Evolutionary conservation across 2,888 invertebrate genomes (phyloP), one percentile per base, ranked within the genome.

Genomic region (Drosophila ochracea): DNA sequence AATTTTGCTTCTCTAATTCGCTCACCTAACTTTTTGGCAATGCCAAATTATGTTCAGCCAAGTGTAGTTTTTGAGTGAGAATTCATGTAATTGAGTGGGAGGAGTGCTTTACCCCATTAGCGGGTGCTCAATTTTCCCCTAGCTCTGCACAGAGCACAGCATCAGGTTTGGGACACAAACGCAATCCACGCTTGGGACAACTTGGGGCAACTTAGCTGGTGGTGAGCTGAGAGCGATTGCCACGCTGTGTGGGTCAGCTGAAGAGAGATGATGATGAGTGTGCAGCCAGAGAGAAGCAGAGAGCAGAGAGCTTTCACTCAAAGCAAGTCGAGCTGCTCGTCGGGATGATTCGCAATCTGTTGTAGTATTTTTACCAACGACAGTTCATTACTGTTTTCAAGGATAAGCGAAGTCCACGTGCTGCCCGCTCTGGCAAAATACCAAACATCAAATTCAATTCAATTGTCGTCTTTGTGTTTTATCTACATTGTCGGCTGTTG

Each of bases 341-440:
- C 74, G 78, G 84, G 80, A 88, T 81, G 84, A 84, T 87, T 79
- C 69, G 68, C 69, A 65, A 69, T 72, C 78, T 75, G 73, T 71
- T 60, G 77, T 68, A 76, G 79, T 67, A 76, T 66, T 74, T 77
- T 77, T 64, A 76, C 73, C 59, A 77, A 69, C 80, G 80, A 69
- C 90, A 88, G 84, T 85, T 89, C 89, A 83, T 85, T 90, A 82
- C 90, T 74, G 84, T 85, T 88, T 78, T 82, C 90, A 89, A 84
- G 84, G 82, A 85, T 89, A 87, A 68, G 76, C 85, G 82, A 79
- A 74, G 86, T 65, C 81, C 72, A 77, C 83, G 86, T 79, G 75
- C 77, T 75, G 78, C 67, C 65, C 60, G 81, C 64, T 52, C 77
- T 61, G 72, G 52, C 47, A 58, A 57, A 63, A 64, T 54, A 54